Base-by-base conservation (phyloP, 2,797 vertebrate species). In the Chiroxiphia lanceolata region DNA sequence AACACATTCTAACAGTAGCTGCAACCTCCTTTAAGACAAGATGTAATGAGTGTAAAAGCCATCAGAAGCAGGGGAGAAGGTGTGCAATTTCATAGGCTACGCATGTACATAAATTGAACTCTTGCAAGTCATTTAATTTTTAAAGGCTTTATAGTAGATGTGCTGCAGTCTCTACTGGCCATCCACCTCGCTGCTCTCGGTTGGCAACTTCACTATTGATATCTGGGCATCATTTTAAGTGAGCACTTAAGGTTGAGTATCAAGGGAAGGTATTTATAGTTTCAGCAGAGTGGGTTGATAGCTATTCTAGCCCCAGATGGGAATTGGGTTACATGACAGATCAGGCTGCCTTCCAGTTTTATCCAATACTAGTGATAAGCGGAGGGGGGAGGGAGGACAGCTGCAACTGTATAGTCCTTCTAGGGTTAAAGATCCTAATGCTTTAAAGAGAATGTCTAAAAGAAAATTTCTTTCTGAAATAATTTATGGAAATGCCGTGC, bases 401-500 rank as follows among this genome's bases (percentile, higher is more conserved):
- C 95, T 97, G 93, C 96, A 96, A 84, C 93, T 0, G 2, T 38
- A 33, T 97, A 97, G 97, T 97, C 97, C 97, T 97, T 95, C 96
- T 98, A 98, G 98, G 98, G 98, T 98, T 98, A 98, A 98, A 97
- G 97, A 98, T 97, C 97, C 97, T 97, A 97, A 96, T 95, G 97
- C 97, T 97, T 93, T 96, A 94, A 97, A 96, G 97, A 97, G 97
- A 97, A 97, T 97, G 96, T 98, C 97, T 97, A 97, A 98, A 98
- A 97, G 98, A 96, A 97, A 97, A 97, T 97, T 98, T 98, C 97
- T 97, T 95, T 96, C 97, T 98, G 97, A 98, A 98, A 97, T 98
- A 98, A 98, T 98, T 98, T 98, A 98, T 98, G 98, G 97, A 98
- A 98, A 98, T 98, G 97, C 97, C 26, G 97, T 96, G 96, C 97